A percentile compares a stretch with the other conserved stretches of the same genome.
Conservation (phyloP, 35 echinoderm and acorn worm species). For the Amphiura filiformis region DNA sequence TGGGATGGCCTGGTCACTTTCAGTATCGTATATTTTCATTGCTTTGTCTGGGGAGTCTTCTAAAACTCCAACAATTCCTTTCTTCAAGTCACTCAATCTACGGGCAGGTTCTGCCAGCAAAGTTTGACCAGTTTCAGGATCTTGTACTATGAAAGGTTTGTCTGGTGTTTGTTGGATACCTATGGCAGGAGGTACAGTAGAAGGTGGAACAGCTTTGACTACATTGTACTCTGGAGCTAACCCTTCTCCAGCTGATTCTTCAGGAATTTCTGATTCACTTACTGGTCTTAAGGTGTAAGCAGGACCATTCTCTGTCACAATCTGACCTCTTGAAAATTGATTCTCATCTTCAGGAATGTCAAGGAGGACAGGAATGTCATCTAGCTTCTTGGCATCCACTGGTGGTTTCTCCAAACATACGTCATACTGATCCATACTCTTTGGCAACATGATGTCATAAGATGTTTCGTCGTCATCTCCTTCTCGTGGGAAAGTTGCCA, state of each 20-base stretch:
- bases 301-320: constrained; percentile 22
- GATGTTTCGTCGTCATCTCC: background rate
- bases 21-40: background rate
- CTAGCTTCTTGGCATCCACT: background rate
- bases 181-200: background rate
- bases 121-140: constrained; percentile 15
- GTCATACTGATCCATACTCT: constrained; percentile 5
- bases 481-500: background rate
- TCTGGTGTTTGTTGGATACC: background rate
- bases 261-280: background rate
- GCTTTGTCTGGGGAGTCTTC: background rate
- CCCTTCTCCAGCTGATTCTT: background rate
- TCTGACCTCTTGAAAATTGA: background rate
- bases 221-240: constrained; percentile 14
- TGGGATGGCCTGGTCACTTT: constrained; percentile 10
- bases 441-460: background rate
- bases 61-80: background rate
- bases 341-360: background rate
- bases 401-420: background rate
- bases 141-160: constrained; percentile 2
- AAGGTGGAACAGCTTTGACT: background rate
- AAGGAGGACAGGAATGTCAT: background rate
- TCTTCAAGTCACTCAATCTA: constrained; percentile 2
- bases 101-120: constrained; percentile 17
- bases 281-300: constrained; percentile 27